phyloP scores from a whole-genome alignment of 2,888 invertebrate genomes.

The Drosophila putrida region DNA sequence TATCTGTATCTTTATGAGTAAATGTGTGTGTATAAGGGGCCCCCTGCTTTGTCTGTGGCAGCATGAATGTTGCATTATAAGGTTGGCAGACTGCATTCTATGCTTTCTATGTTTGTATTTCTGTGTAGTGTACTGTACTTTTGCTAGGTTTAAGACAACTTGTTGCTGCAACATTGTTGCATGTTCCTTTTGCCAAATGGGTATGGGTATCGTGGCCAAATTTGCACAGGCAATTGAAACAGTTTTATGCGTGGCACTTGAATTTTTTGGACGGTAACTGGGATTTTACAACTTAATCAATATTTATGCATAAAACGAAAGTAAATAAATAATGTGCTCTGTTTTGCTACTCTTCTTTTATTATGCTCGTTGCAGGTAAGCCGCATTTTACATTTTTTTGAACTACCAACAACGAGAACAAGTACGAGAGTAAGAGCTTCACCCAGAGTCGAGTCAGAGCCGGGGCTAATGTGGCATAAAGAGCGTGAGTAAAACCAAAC shows the following conservation, averaged over 20 bases:
- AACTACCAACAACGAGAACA: constrained; percentile 52
- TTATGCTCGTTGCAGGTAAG: constrained; percentile 78
- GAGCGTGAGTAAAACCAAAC: constrained; percentile 68
- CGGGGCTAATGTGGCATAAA: constrained; percentile 69
- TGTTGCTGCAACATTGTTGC: constrained; percentile 69
- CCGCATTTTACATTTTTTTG: constrained; percentile 66
- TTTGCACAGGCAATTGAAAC: constrained; percentile 54
- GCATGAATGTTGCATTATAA: constrained; percentile 55
- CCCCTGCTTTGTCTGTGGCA: constrained; percentile 42
- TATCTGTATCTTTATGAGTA: constrained; percentile 2
- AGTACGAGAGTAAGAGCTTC: constrained; percentile 10
- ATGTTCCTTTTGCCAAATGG: neutral
- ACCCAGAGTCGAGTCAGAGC: constrained; percentile 18
- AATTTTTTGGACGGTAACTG: constrained; percentile 24
- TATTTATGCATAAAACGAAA: constrained; percentile 72
- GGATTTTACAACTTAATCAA: constrained; percentile 75
- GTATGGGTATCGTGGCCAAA: neutral
- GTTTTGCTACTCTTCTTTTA: constrained; percentile 31
- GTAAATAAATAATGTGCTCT: constrained; percentile 55
- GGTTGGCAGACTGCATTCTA: constrained; percentile 58
- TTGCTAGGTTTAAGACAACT: constrained; percentile 38
- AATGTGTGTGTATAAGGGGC: neutral
- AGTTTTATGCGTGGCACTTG: constrained; percentile 42
- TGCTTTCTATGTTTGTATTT: constrained; percentile 57
- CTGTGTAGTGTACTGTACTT: constrained; percentile 70